Base-by-base conservation (phyloP, 2,888 invertebrate genomes). In the Theretra japonica region DNA sequence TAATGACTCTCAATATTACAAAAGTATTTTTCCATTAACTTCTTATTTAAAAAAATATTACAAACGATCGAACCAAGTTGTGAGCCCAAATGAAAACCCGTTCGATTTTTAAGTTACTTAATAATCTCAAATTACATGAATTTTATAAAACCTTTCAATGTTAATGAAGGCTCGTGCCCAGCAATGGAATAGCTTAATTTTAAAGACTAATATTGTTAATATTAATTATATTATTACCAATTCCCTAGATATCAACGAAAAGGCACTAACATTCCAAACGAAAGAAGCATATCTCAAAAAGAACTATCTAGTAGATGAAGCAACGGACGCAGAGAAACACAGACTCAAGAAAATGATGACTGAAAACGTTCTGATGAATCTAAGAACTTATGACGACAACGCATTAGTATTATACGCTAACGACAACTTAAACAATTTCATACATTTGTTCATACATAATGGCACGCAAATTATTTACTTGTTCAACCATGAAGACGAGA, bases 361-460 rank as follows among this genome's bases (percentile, higher is more conserved):
- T 17, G 96, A 97, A 86, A 96, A 97, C 81, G 96, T 99, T 72
- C 94, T 98, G n/a, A 96, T 99, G 86, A 99, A 98, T 90, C 94
- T 99, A 74, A 95, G 99, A 80, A 99, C 99, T 0, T 98, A 98
- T 85, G 97, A 97, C 81, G 95, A 95, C 57, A 96, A 97, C 77
- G 96, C 98, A 0, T 90, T 99, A 80, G 96, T 99, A 23, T 93
- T 99, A 8, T 99, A 99, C 85, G 98, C 98, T 50, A 98, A 98
- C 85, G 99, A 99, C 88, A 97, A 98, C 88, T 94, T 98, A 73
- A 98, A 98, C 86, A 99, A 99, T 89, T 99, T 99, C 88, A 96
- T 98, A 70, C 98, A 98, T 88, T 91, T 98, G 41, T 98, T 97
- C 88, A 96, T 98, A 75, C 96, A 97, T 76, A 96, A 96, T 75